Evolutionary conservation across 2,113 vertebrate genomes (phyloP), one percentile per base, ranked within the genome.

Genomic region (Macquaria australasica): DNA sequence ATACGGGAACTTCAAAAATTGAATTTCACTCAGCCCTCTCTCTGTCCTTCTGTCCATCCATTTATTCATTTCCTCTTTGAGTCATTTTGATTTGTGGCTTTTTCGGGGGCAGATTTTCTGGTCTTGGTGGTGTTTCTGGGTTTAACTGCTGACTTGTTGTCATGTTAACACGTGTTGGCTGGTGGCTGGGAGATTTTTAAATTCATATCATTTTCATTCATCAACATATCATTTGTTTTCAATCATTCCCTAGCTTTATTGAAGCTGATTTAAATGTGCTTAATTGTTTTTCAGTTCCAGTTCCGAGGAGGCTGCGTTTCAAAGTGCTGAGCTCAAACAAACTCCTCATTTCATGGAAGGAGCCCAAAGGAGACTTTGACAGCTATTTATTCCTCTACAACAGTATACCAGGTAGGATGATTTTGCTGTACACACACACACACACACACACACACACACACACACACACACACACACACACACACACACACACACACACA

Each of bases 291-390:
- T 83, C 91, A 96, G 95, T 94, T 92, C 82, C 94, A 91, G 59
- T 73, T 66, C 95, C 96, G 1, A 90, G 93, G 88, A 94, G 93
- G 87, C 89, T 96, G 55, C 95, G 95, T 37, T 96, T 96, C 84
- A 96, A 94, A 94, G 89, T 93, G 62, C 73, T 96, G 81, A 91
- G 87, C 82, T 39, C 92, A 53, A 90, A 77, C 87, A 94, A 91
- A 90, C 92, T 96, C 23, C 88, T 94, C 12, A 87, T 96, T 45
- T 82, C 91, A 67, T 96, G 96, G 96, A 96, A 92, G 86, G 95
- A 95, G 81, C 95, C 96, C 62, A 96, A 95, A 88, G 95, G 94
- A 88, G 92, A 95, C 50, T 91, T 95, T 86, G 95, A 96, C 84
- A 93, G 95, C 89, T 96, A 95, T 90, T 89, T 91, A 79, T 93